Conservation (phyloP, 2,113 vertebrate species). For the Epinephelus moara region DNA sequence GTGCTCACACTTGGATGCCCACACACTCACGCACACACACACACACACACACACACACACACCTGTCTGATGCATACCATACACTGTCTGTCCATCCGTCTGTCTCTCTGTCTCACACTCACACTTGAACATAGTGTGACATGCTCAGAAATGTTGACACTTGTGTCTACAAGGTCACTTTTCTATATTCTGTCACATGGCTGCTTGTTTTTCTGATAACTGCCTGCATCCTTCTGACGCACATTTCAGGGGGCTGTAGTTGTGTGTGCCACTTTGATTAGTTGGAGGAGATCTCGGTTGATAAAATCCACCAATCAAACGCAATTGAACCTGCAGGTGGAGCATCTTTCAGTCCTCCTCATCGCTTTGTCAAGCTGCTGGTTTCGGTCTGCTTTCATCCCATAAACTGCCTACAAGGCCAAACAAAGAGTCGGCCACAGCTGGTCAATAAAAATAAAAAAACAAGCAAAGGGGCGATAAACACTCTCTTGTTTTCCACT, state of each 20-base stretch:
- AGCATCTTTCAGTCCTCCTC: not conserved
- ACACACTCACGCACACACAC: slow-evolving; percentile 12
- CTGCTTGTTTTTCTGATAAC: slow-evolving; percentile 48
- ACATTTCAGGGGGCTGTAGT: not conserved
- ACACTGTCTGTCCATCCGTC: slow-evolving; percentile 36
- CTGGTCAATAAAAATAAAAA: slow-evolving; percentile 16
- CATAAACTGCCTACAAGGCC: not conserved
- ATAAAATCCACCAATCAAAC: not conserved
- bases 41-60: slow-evolving; percentile 38
- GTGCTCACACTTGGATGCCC: slow-evolving; percentile 11
- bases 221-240: not conserved
- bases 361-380: not conserved
- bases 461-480: slow-evolving; percentile 7
- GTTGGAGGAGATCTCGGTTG: not conserved
- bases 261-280: not conserved
- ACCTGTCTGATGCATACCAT: slow-evolving; percentile 66
- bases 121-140: slow-evolving; percentile 73
- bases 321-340: not conserved
- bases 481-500: slow-evolving; percentile 7
- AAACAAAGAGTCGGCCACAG: not conserved
- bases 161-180: slow-evolving; percentile 75
- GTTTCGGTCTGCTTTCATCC: not conserved
- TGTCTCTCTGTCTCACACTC: slow-evolving; percentile 53
- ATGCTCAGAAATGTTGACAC: slow-evolving; percentile 66
- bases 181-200: slow-evolving; percentile 48